Base-by-base conservation (phyloP, 2,113 vertebrate species). In the Xiphophorus couchianus region DNA sequence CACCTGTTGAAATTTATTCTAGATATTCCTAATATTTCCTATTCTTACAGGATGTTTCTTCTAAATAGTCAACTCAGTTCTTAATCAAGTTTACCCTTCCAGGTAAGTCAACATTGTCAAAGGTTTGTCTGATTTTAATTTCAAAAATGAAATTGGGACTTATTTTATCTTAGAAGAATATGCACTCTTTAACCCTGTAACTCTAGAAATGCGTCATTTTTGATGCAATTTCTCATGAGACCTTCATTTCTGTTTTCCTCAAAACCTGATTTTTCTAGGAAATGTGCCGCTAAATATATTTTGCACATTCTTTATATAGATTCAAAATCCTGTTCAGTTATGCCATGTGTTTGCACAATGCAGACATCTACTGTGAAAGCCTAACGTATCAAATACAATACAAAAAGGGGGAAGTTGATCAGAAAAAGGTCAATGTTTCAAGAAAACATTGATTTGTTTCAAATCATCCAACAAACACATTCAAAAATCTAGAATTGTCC, bases 121-220 rank as follows among this genome's bases (percentile, higher is more conserved):
- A 58, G 22, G 7, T 54, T 54, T 54, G 22, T 5, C 51, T 25
- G 19, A 25, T 25, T 25, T 9, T 2, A 54, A 9, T 25, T 22
- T 22, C 22, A 22, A 25, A 54, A 54, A 9, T 6, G 7, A 54
- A 54, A 22, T 54, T 25, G n/a, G n/a, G 74, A 72, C 63, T 14
- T 54, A 76, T 74, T 37, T 31, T 28, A 61, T 73, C 12, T 60
- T 35, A 78, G 39, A 71, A 74, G 4, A 17, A 54, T 54, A 19
- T 25, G 51, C 22, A 54, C 48, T 54, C 48, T 22, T 51, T 54
- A 22, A 44, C 42, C 15, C 15, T 15, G 6, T 1, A 8, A 25
- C 48, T 5, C 51, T 54, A 3, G 19, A 54, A 54, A 54, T 54
- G 51, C 51, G 25, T 54, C 22, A 25, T 25, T 22, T 54, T 54